Evolutionary conservation across 2,888 invertebrate species (phyloP), one percentile per base, ranked within the genome.

Genomic region (Julus scanicus): DNA sequence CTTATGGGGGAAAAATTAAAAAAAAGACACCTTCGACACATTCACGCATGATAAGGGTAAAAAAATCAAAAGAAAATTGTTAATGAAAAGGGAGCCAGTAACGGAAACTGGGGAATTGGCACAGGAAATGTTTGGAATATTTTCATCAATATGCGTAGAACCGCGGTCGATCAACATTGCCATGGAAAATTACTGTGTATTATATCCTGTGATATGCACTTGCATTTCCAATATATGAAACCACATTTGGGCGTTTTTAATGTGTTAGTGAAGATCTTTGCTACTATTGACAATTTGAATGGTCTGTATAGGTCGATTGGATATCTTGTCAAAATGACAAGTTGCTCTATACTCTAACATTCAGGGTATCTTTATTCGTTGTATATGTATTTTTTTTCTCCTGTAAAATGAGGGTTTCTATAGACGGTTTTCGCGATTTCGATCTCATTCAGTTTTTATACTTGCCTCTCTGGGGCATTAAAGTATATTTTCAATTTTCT

Each of bases 71-170:
- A 57, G 63, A 63, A 63, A 63, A 63, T 63, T 63, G 63, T 63
- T 63, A 63, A 63, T 63, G 63, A 63, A 63, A 63, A 57, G 1
- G 63, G 20, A 4, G 20, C 20, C 4, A 20, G 63, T 63, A 63
- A 63, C 63, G 63, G 63, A 63, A 63, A 63, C 63, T 63, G 6
- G 63, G 20, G 20, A 63, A 63, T 20, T 20, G 63, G 63, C 20
- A 63, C 63, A 63, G 63, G 63, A 63, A 63, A 63, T 63, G 63
- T 20, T 63, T 63, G 63, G 9, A 63, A 63, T 63, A 63, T 63
- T 63, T 63, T 63, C 5, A 5, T 6, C 20, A 5, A 15, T 63
- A 5, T 3, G 5, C 20, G 4, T 63, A 20, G 20, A 63, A 63
- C 5, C 1, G 29, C 57, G 17, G 13, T 57, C 57, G 15, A 57